phyloP scores from a whole-genome alignment of 1,140 invertebrate genomes.

The Hylaeus anthracinus region DNA sequence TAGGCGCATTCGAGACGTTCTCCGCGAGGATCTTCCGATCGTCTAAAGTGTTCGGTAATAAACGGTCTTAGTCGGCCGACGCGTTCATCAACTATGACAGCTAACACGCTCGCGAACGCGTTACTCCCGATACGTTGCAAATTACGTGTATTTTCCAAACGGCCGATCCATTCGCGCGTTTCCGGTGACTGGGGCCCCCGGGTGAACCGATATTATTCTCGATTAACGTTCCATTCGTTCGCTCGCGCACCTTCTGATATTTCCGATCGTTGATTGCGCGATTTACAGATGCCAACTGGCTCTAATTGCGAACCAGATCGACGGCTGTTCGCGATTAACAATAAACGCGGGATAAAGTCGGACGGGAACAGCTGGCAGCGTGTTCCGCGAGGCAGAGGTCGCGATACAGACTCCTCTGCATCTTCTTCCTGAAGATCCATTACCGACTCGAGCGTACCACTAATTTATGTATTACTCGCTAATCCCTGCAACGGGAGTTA shows the following conservation, averaged over 20 bases:
- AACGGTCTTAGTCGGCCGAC: background rate
- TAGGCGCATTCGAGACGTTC: background rate
- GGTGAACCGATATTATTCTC: background rate
- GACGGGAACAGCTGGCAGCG: slow-evolving; percentile 4
- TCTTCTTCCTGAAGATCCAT: slow-evolving; percentile 14
- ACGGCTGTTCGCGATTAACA: background rate
- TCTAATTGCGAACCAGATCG: slow-evolving; percentile 8
- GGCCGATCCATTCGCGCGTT: background rate
- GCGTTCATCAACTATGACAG: slow-evolving; percentile 23
- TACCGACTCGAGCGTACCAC: slow-evolving; percentile 35
- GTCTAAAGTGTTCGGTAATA: slow-evolving; percentile 19
- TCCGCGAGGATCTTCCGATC: slow-evolving; percentile 11
- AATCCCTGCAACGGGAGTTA: background rate
- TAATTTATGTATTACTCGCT: slow-evolving; percentile 39
- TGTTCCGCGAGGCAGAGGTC: background rate
- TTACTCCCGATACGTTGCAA: slow-evolving; percentile 28
- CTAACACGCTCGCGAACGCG: slow-evolving; percentile 28
- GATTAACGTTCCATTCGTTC: no score
- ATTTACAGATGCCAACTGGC: slow-evolving; percentile 22
- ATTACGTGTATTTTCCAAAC: slow-evolving; percentile 2
- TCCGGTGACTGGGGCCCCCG: no score
- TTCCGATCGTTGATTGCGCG: slow-evolving; percentile 11
- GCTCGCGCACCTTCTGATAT: no score
- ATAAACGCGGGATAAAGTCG: background rate
- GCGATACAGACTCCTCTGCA: background rate